Evolutionary conservation across 2,113 vertebrate genomes (phyloP).

Genomic region (Mola mola): DNA sequence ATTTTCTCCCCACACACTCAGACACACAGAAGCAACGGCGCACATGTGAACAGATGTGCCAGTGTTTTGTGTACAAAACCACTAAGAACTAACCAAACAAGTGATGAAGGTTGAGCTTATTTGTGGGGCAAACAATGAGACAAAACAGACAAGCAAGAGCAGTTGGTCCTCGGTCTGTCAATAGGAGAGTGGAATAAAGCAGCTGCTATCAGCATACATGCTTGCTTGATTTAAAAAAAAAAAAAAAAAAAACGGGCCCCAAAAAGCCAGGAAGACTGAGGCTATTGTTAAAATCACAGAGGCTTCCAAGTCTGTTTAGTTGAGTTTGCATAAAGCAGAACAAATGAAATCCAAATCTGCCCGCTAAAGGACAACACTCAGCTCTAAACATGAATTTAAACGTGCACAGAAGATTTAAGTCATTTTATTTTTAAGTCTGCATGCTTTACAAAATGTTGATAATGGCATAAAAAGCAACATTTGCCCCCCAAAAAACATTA

Average conservation of each 20-base stretch:
- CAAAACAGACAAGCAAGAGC: conserved; percentile 38
- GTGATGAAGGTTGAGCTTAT: conserved; percentile 26
- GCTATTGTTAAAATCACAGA: too few relatives aligned
- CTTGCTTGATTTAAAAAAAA: conserved; percentile 48
- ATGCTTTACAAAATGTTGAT: conserved; percentile 83
- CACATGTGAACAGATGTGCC: conserved; percentile 2
- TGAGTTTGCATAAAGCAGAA: conserved; percentile 38
- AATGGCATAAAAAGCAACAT: conserved; percentile 71
- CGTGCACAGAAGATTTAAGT: conserved; percentile 65
- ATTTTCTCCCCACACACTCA: neutral
- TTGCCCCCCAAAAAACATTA: conserved; percentile 57
- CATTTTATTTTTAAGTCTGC: conserved; percentile 72
- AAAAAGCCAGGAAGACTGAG: conserved; percentile 22
- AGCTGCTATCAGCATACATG: too few relatives aligned
- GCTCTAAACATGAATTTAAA: conserved; percentile 36
- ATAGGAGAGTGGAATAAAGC: conserved; percentile 19
- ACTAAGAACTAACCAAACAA: conserved; percentile 25
- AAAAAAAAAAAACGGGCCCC: conserved; percentile 50
- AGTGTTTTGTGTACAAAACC: conserved; percentile 34
- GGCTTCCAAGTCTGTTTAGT: too few relatives aligned
- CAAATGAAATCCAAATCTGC: conserved; percentile 19
- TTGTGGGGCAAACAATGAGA: conserved; percentile 52
- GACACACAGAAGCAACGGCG: too few relatives aligned
- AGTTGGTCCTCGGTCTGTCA: conserved; percentile 55
- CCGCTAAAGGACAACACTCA: conserved; percentile 26